phyloP scores from a whole-genome alignment of 2,888 invertebrate genomes.

The Phalangium opilio region DNA sequence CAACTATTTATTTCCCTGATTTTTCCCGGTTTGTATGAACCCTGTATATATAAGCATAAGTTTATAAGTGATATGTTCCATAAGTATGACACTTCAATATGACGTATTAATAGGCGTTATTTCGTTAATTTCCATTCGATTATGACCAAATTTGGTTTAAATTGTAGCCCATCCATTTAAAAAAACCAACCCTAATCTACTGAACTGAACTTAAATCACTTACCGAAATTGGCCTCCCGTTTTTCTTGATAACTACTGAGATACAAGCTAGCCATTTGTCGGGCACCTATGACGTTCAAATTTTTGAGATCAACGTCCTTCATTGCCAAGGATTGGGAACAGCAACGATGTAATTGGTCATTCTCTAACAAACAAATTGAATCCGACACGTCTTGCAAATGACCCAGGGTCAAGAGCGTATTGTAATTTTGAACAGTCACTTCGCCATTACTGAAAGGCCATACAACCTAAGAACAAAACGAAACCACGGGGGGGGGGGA shows the following conservation, averaged over 20 bases:
- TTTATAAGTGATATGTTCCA: no score
- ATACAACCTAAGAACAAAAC: slow-evolving; percentile 27
- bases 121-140: no score
- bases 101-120: no score
- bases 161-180: no score
- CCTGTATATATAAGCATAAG: no score
- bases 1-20: no score
- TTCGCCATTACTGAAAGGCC: slow-evolving; percentile 33
- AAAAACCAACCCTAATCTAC: neutral
- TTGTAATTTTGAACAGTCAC: slow-evolving; percentile 35
- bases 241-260: neutral
- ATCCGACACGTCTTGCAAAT: slow-evolving; percentile 30
- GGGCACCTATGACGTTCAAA: slow-evolving; percentile 11
- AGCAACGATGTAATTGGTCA: slow-evolving; percentile 30
- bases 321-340: slow-evolving; percentile 27
- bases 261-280: slow-evolving; percentile 10
- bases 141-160: no score
- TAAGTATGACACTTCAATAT: no score
- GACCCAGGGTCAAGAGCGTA: slow-evolving; percentile 30
- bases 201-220: slow-evolving; percentile 2
- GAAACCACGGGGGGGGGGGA: no score
- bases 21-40: no score
- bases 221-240: slow-evolving; percentile 9
- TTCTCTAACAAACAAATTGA: slow-evolving; percentile 31
- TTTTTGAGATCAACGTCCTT: slow-evolving; percentile 27